Base-by-base conservation (phyloP, 2,797 vertebrate genomes). In the Neoniphon sammara region DNA sequence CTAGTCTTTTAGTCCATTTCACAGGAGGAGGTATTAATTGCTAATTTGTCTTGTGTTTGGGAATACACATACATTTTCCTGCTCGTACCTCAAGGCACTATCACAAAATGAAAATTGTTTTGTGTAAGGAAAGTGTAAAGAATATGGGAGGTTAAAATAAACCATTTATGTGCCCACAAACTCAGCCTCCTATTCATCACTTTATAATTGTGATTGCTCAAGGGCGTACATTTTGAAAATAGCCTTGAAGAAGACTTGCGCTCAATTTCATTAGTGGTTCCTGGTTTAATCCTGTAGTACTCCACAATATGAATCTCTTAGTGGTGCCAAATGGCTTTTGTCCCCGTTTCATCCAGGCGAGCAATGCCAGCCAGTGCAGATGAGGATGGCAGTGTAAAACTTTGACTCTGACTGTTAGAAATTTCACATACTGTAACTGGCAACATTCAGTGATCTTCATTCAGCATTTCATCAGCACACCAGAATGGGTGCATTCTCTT, bases 251-350 rank as follows among this genome's bases (percentile, higher is more conserved):
- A 82, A 81, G 80, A 73, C 78, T 58, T 52, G n/a, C 59, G 65
- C 66, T 80, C 81, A 86, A 87, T 88, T 90, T 85, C 81, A 89
- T 89, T 84, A 89, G 82, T 66, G 76, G 75, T 79, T 80, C 63
- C 66, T 81, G 77, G 78, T 89, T 84, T 86, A 79, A 88, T 87
- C 88, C 81, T 78, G 73, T 66, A 67, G 75, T 78, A 72, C 76
- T 85, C 81, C 80, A 50, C 73, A 53, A 55, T 78, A 78, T 84
- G 77, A 89, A 83, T 87, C 83, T 73, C 23, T 44, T 27, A 12
- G 57, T 63, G 54, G 63, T 85, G 87, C 87, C 88, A 90, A 91
- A 90, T 85, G 67, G 80, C 75, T 87, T 89, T 85, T 85, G 85
- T 89, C 75, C 75, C 70, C 15, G 27, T 80, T 82, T 80, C 23